Evolutionary conservation across 2,113 vertebrate species (phyloP), one percentile per base, ranked within the genome.

Genomic region (Pituophis catenifer): DNA sequence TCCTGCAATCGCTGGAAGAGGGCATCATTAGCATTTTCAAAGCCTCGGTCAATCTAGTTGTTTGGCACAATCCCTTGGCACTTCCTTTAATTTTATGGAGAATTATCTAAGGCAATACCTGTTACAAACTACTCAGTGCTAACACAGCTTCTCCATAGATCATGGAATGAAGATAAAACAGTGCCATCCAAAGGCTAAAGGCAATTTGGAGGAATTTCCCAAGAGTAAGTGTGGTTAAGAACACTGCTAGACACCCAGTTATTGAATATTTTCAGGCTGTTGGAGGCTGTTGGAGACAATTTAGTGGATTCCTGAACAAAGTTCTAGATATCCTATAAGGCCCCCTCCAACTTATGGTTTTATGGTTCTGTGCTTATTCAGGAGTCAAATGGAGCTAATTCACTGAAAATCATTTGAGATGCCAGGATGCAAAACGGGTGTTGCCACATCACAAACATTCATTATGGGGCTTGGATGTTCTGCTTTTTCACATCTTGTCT

Each of bases 1-100:
- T 95, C 33, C 93, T 24, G 88, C 94, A 95, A 94, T 85, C 38
- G 91, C 50, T 93, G 75, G 94, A 96, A 95, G 89, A 70, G 89
- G 29, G 91, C 90, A 93, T 87, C 93, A 91, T 96, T 94, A 96
- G 85, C 0, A 92, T 93, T 94, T 96, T 89, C 88, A 94, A 89
- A 94, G 94, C 44, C 92, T 92, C 86, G 57, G 91, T 94, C 93
- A 89, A n/a, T 89, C 92, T 95, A 93, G 91, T 92, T 96, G 75
- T 97, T 95, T 94, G 62, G 70, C 85, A 96, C 91, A 91, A 94
- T 96, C 70, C 93, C 91, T 57, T 85, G 92, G 95, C 92, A 59
- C 94, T 94, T 96, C 92, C 92, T 92, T 94, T 85, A 91, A 86
- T 70, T 95, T 75, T 88, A 81, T 91, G 90, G 38, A n/a, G 48